Conservation (phyloP, 2,888 invertebrate species). For the Melanostoma scalare region DNA sequence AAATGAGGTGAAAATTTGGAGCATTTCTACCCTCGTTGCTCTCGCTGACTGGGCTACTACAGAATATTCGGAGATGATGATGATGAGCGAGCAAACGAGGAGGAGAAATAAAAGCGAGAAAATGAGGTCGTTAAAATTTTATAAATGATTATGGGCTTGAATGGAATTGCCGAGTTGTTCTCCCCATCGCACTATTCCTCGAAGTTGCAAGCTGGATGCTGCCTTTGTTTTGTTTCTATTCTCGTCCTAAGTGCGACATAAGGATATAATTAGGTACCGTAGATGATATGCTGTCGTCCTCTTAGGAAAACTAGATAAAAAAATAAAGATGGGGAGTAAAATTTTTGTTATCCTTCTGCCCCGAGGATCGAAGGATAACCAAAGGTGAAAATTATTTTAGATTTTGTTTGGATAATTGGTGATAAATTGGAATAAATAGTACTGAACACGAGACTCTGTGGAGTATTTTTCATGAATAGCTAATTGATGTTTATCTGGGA, state of each 20-base stretch:
- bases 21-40: conserved; percentile 17
- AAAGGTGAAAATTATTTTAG: conserved; percentile 60
- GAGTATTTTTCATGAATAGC: conserved; percentile 15
- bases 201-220: conserved; percentile 4
- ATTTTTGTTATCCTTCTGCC: conserved; percentile 11
- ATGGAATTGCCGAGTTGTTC: conserved; percentile 20
- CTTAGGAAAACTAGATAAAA: conserved; percentile 11
- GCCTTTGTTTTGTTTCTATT: not conserved
- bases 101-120: conserved; percentile 44
- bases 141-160: conserved; percentile 62
- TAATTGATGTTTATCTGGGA: conserved; percentile 52
- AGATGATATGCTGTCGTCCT: conserved; percentile 26
- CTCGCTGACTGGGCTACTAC: not conserved
- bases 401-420: conserved; percentile 36
- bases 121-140: conserved; percentile 71
- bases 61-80: not conserved
- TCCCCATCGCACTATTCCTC: not conserved
- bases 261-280: conserved; percentile 26
- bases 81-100: not conserved
- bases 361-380: conserved; percentile 13
- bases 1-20: conserved; percentile 60
- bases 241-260: conserved; percentile 5
- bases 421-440: conserved; percentile 10
- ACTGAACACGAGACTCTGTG: not conserved
- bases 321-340: not conserved